Evolutionary conservation across 2,113 vertebrate genomes (phyloP).

Genomic region (Dasyprocta punctata): DNA sequence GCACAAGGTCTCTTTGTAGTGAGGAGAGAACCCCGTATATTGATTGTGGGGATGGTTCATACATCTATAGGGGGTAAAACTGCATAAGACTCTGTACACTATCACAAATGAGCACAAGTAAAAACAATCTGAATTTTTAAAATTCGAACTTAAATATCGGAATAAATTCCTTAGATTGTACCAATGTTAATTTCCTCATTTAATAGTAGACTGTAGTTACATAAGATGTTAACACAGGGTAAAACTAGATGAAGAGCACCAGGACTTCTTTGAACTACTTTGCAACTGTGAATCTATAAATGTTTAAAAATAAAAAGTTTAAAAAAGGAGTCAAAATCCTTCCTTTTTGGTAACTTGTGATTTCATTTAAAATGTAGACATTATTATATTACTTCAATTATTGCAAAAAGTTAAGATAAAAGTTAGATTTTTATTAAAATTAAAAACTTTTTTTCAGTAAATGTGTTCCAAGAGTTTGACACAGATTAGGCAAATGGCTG

Average conservation of each 20-base stretch:
- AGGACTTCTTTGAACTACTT: not conserved
- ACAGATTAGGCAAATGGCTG: slow-evolving; percentile 38
- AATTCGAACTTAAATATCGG: not conserved
- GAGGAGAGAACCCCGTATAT: not conserved
- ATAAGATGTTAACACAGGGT: not conserved
- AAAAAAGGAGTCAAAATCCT: not conserved
- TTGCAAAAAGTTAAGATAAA: not conserved
- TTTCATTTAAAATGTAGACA: slow-evolving; percentile 53
- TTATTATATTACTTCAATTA: slow-evolving; percentile 6
- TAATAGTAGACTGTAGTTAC: not conserved
- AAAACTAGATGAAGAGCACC: not conserved
- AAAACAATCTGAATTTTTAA: not conserved
- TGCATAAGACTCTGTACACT: not conserved
- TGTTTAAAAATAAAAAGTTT: slow-evolving; percentile 14
- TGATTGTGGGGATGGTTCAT: not conserved
- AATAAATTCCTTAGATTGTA: not conserved
- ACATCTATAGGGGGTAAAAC: not conserved
- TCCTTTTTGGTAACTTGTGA: slow-evolving; percentile 61
- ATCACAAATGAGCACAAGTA: not conserved
- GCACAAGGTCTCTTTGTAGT: not conserved
- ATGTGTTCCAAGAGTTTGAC: not conserved
- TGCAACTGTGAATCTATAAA: not conserved
- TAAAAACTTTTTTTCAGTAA: slow-evolving; percentile 9
- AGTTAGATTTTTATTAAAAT: slow-evolving; percentile 19
- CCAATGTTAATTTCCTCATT: not conserved